A percentile compares a stretch with the other conserved stretches of the same genome.
Evolutionary conservation across 2,888 invertebrate genomes (phyloP).

Genomic region (Piscicola geometra): DNA sequence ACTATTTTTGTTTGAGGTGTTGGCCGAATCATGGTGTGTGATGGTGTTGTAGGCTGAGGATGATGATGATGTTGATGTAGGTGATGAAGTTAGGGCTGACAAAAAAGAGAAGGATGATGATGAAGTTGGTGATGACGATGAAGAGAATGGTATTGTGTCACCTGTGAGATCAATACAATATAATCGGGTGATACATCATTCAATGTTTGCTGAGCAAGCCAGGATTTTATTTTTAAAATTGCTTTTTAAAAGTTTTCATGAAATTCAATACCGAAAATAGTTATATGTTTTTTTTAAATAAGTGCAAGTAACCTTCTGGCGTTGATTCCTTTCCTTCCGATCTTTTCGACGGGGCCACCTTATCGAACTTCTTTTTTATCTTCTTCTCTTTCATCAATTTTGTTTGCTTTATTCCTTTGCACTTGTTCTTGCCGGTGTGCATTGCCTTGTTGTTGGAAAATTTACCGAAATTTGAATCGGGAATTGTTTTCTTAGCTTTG

Average conservation of each 20-base stretch:
- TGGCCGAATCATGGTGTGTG: too few relatives aligned
- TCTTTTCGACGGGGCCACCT: not conserved
- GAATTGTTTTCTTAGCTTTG: not conserved
- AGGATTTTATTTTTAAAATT: too few relatives aligned
- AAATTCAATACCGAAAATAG: too few relatives aligned
- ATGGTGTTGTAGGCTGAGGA: too few relatives aligned
- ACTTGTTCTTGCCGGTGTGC: conserved; percentile 10
- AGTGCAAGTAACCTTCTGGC: not conserved
- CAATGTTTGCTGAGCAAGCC: too few relatives aligned
- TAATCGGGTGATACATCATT: too few relatives aligned
- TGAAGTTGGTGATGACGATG: not conserved
- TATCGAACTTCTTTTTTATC: conserved; percentile 17
- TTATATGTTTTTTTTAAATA: not conserved
- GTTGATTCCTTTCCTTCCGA: not conserved
- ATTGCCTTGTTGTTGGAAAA: not conserved
- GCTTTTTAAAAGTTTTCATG: not conserved
- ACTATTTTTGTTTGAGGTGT: too few relatives aligned
- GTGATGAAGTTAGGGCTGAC: too few relatives aligned
- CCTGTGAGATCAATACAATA: not conserved
- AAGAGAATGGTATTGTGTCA: conserved; percentile 1
- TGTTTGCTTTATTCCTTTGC: conserved; percentile 20
- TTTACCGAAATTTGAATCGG: not conserved
- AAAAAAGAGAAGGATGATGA: not conserved
- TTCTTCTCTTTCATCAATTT: conserved; percentile 26
- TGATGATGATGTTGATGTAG: too few relatives aligned